Evolutionary conservation across 2,113 vertebrate species (phyloP), one percentile per base, ranked within the genome.

Genomic region (Neomonachus schauinslandi): DNA sequence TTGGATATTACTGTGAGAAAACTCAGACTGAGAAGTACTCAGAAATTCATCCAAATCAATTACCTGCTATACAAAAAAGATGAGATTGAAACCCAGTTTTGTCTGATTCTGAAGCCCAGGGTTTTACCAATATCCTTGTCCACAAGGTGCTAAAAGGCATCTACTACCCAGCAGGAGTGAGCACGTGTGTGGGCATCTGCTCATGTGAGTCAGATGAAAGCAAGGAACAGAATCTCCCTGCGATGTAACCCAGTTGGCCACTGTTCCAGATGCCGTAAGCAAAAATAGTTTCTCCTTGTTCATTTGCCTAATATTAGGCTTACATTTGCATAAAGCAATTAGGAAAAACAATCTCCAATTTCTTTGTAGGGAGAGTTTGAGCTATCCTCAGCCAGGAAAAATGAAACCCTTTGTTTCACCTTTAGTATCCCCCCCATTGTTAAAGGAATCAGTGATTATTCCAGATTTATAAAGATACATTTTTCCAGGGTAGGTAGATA

Each of bases 271-370:
- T 51, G 24, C 28, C 83, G 1, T 82, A 77, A 15, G 36, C 69
- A 36, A 84, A 97, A 93, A 90, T 39, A 71, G 18, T 24, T 85
- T 51, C 53, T 81, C 42, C 51, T 77, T 82, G 5, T 67, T 96
- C 55, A 94, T 95, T 87, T 57, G 9, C 28, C 49, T 46, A 42
- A 22, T 15, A 33, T 76, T 72, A 92, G 36, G n/a, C 15, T 91
- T 87, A 46, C 24, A 80, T 91, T 91, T 94, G 15, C 21, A 61
- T 61, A 87, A 93, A 39, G 15, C 72, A 82, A 81, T 82, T 65
- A 82, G 88, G 5, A 94, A 86, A 96, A 94, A 53, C 33, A 90
- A 87, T 84, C 67, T 96, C 63, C 11, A 81, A 4, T 46, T 74
- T 77, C 36, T 19, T 33, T 97, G 49, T 46, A 86, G 26, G 1